Evolutionary conservation across 2,113 vertebrate species (phyloP).

Genomic region (Hippocampus barbouri): DNA sequence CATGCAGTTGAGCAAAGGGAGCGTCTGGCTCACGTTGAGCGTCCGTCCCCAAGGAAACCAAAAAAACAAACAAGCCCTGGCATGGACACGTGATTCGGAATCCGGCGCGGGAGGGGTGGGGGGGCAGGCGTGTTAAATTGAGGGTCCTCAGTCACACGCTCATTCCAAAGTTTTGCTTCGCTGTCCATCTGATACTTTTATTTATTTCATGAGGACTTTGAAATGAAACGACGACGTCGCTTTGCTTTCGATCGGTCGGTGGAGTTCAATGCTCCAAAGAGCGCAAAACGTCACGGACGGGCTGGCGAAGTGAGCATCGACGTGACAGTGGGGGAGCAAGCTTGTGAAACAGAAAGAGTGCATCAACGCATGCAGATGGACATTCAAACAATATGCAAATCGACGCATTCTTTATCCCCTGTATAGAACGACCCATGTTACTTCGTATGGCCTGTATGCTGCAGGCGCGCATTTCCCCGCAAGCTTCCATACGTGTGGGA

Average conservation of each 20-base stretch:
- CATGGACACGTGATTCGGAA: slow-evolving; percentile 29
- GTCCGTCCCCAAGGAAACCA: slow-evolving; percentile 64
- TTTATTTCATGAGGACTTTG: not conserved
- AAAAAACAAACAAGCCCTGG: slow-evolving; percentile 54
- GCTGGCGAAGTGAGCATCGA: not conserved
- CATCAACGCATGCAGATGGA: too few relatives aligned
- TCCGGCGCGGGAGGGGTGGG: not conserved
- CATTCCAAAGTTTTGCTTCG: not conserved
- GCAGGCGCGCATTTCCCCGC: not conserved
- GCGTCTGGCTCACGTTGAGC: slow-evolving; percentile 51
- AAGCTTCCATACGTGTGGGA: not conserved
- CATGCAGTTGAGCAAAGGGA: slow-evolving; percentile 36
- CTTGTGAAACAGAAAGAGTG: too few relatives aligned
- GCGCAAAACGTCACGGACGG: not conserved
- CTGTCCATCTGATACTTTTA: not conserved
- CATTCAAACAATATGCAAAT: too few relatives aligned
- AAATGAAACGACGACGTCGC: not conserved
- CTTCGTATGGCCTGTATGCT: not conserved
- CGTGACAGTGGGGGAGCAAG: too few relatives aligned
- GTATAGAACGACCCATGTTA: not conserved
- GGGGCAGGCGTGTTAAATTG: not conserved
- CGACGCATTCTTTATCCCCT: too few relatives aligned
- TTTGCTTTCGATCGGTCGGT: too few relatives aligned
- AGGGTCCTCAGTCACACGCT: not conserved
- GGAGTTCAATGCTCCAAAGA: too few relatives aligned